phyloP scores from a whole-genome alignment of 2,797 vertebrate genomes.

The Mormyrus proboscirostris region DNA sequence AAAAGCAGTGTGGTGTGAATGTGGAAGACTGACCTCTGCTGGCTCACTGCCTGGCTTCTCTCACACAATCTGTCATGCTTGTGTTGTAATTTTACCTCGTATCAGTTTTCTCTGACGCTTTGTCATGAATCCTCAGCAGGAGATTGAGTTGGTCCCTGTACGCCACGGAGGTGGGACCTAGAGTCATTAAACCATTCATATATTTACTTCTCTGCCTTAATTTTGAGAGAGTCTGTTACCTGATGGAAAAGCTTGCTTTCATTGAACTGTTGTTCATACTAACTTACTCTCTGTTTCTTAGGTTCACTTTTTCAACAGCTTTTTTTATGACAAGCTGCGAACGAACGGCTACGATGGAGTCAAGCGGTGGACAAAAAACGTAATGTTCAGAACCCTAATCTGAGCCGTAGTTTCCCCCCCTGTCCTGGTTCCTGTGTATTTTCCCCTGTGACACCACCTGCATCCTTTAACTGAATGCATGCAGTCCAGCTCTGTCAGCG shows the following conservation, averaged over 20 bases:
- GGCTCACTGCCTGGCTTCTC: neutral
- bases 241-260: neutral
- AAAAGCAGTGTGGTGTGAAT: neutral
- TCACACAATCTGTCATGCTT: neutral
- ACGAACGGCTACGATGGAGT: slow-evolving; percentile 93
- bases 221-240: neutral
- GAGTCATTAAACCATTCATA: neutral
- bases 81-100: neutral
- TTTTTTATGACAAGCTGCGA: slow-evolving; percentile 91
- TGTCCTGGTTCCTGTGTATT: neutral
- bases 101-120: neutral
- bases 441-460: neutral
- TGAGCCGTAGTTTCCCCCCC: neutral
- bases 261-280: neutral
- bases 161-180: neutral
- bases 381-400: slow-evolving; percentile 50
- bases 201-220: neutral
- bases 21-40: neutral
- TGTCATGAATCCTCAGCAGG: neutral
- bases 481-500: neutral
- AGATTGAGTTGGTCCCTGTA: neutral
- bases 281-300: slow-evolving; percentile 38
- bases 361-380: slow-evolving; percentile 92
- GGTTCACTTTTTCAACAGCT: slow-evolving; percentile 95
- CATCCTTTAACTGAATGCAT: neutral